Conservation (phyloP, 2,888 invertebrate genomes). For the Monochamus alternatus region DNA sequence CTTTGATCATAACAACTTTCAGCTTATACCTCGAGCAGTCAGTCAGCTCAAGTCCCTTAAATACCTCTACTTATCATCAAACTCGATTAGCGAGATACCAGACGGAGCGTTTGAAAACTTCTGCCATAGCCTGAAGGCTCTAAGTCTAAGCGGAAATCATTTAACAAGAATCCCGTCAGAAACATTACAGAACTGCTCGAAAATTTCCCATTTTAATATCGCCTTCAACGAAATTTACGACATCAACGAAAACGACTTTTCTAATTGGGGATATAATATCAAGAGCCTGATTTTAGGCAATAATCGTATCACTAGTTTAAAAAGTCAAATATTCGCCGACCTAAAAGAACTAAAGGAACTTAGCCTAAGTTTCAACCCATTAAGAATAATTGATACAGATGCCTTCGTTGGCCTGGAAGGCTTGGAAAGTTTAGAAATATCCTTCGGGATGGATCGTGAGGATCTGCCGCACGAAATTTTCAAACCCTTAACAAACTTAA, state of each 20-base stretch:
- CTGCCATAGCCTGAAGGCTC: constrained; percentile 79
- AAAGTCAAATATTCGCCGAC: constrained; percentile 81
- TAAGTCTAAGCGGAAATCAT: constrained; percentile 88
- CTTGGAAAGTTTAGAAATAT: constrained; percentile 88
- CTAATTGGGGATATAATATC: constrained; percentile 84
- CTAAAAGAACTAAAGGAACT: constrained; percentile 87
- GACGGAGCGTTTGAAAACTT: constrained; percentile 77
- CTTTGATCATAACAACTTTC: constrained; percentile 85
- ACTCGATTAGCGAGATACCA: constrained; percentile 79
- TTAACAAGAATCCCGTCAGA: constrained; percentile 81
- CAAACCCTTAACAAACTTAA: constrained; percentile 81
- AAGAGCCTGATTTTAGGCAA: constrained; percentile 88
- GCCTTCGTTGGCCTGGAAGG: constrained; percentile 85
- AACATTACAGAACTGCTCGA: constrained; percentile 81
- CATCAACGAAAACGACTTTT: constrained; percentile 84
- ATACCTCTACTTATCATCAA: constrained; percentile 88
- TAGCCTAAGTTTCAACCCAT: constrained; percentile 92
- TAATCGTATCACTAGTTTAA: constrained; percentile 85
- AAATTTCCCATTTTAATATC: constrained; percentile 88
- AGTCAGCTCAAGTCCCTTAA: constrained; percentile 80
- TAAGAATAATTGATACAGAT: constrained; percentile 86
- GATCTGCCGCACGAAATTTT: constrained; percentile 85
- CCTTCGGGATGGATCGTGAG: constrained; percentile 88
- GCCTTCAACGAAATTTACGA: constrained; percentile 90
- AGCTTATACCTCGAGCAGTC: constrained; percentile 81